Conservation (phyloP, 2,888 invertebrate species). For the Brenthis hecate region DNA sequence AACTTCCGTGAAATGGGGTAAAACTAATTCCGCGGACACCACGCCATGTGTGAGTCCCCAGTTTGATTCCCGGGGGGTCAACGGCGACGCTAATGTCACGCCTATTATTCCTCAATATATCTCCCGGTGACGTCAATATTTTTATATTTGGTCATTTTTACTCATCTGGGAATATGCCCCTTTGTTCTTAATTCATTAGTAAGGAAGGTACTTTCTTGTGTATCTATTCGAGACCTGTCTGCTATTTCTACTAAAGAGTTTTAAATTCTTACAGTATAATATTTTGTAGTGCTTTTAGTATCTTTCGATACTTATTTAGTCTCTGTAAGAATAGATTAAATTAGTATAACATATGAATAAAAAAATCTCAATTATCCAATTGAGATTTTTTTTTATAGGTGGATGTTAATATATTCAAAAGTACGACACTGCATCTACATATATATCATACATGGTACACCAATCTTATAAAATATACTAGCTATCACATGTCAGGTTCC, state of each 20-base stretch:
- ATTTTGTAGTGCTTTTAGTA: no score
- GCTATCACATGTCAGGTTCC: constrained; percentile 67
- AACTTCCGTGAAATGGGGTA: constrained; percentile 79
- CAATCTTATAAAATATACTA: constrained; percentile 74
- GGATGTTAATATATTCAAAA: no score
- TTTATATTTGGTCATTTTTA: constrained; percentile 66
- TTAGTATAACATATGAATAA: no score
- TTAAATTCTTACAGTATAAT: no score
- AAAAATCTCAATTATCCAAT: no score
- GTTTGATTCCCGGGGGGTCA: constrained; percentile 74
- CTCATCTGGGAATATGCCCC: constrained; percentile 58
- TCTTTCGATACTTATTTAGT: no score
- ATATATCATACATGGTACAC: constrained; percentile 53
- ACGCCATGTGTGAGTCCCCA: constrained; percentile 70
- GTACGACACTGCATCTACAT: no score
- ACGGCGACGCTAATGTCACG: constrained; percentile 73
- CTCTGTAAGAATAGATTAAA: no score
- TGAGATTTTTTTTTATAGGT: no score
- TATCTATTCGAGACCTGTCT: no score
- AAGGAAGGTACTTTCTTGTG: no score
- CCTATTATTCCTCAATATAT: constrained; percentile 79
- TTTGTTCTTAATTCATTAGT: constrained; percentile 11
- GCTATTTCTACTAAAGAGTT: no score
- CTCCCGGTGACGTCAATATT: constrained; percentile 73
- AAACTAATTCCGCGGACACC: constrained; percentile 67